These are phyloP conservation scores for Melieria omissa DNA, from an alignment of 2,888 invertebrate species.

Conservation along the genomic window DNA sequence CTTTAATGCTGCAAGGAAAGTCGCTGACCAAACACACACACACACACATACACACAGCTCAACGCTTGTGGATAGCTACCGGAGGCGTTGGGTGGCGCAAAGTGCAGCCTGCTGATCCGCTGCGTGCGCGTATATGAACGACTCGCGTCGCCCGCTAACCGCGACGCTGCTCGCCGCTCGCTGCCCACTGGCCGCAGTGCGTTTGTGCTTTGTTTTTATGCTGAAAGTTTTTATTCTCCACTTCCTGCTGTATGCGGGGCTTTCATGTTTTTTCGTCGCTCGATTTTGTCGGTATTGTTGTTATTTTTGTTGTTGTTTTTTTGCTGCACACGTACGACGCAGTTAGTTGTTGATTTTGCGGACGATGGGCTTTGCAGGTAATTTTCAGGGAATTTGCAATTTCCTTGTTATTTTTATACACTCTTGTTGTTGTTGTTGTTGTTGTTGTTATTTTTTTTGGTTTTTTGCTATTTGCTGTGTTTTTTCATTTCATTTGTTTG, in stretches of 20 bases:
- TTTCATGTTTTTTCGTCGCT: too few relatives aligned
- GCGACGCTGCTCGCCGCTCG: too few relatives aligned
- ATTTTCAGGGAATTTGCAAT: constrained; percentile 38
- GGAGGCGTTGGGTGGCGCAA: too few relatives aligned
- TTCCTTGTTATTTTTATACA: constrained; percentile 37
- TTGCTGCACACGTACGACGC: neutral
- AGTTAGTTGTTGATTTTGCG: constrained; percentile 7
- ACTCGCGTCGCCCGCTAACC: too few relatives aligned
- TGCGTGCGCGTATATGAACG: too few relatives aligned
- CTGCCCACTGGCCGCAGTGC: too few relatives aligned
- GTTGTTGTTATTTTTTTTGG: constrained; percentile 20
- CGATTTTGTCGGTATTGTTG: neutral
- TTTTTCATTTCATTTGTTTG: constrained; percentile 35
- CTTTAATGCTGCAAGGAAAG: too few relatives aligned
- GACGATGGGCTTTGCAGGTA: constrained; percentile 38
- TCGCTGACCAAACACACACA: too few relatives aligned
- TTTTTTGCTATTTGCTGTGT: constrained; percentile 23
- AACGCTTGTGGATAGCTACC: too few relatives aligned
- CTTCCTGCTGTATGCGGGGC: constrained; percentile 28
- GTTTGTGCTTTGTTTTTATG: neutral
- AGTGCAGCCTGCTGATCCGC: too few relatives aligned
- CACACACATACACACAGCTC: too few relatives aligned
- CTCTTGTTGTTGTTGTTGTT: constrained; percentile 18
- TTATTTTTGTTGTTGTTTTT: constrained; percentile 32
- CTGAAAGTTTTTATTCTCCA: constrained; percentile 13